phyloP scores from a whole-genome alignment of 2,797 vertebrate genomes.

The Mycteria americana region DNA sequence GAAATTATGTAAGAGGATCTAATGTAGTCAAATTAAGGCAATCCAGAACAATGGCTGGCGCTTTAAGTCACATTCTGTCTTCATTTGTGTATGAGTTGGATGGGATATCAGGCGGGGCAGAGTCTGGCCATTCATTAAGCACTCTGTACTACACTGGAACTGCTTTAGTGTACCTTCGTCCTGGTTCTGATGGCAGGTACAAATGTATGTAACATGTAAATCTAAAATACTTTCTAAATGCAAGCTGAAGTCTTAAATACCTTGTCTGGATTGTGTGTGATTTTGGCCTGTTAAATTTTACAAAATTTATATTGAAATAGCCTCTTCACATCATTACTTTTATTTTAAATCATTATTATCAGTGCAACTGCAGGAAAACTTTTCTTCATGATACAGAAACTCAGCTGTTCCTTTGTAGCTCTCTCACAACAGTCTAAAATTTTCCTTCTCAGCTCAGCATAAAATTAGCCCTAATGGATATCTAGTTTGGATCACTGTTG shows the following conservation, averaged over 20 bases:
- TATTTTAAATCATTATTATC: not conserved
- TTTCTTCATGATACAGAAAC: not conserved
- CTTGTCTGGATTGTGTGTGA: not conserved
- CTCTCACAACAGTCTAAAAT: not conserved
- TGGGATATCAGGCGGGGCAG: not conserved
- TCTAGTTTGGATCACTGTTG: not conserved
- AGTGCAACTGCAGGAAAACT: not conserved
- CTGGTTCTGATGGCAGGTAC: not conserved
- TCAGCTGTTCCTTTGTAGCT: not conserved
- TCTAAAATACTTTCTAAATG: not conserved
- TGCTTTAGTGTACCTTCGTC: not conserved
- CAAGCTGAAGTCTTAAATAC: not conserved
- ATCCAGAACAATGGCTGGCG: not conserved
- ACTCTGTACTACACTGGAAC: not conserved
- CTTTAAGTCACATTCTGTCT: not conserved
- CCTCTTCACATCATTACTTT: not conserved
- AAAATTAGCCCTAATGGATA: not conserved
- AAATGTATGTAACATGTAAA: not conserved
- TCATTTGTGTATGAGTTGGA: not conserved
- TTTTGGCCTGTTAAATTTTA: not conserved
- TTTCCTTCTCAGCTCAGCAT: not conserved
- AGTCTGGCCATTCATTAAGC: not conserved
- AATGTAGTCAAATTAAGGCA: not conserved
- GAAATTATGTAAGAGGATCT: not conserved
- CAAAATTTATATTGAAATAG: not conserved